phyloP scores from a whole-genome alignment of 2,113 vertebrate genomes.

The Prionailurus bengalensis region DNA sequence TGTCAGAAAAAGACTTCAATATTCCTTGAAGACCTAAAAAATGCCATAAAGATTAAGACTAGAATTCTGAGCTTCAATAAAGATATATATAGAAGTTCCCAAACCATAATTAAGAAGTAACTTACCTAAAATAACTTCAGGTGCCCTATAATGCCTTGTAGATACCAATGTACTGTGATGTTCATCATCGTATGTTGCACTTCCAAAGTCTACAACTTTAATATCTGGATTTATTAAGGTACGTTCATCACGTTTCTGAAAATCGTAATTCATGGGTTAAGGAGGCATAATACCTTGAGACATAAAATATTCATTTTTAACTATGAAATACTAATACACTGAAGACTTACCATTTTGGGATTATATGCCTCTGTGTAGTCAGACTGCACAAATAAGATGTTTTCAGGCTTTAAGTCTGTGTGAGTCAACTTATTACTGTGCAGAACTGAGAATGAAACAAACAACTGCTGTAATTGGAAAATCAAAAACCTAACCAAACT shows the following conservation, averaged over 20 bases:
- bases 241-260: constrained; percentile 92
- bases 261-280: not conserved
- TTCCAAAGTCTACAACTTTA: constrained; percentile 94
- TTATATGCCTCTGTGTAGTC: constrained; percentile 92
- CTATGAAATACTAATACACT: not conserved
- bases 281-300: not conserved
- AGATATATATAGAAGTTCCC: not conserved
- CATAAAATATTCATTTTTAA: not conserved
- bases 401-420: constrained; percentile 96
- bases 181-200: constrained; percentile 92
- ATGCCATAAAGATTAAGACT: not conserved
- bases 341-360: constrained; percentile 87
- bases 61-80: not conserved
- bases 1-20: not conserved
- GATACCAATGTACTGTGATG: constrained; percentile 93
- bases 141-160: constrained; percentile 93
- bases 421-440: constrained; percentile 95
- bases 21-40: not conserved
- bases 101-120: not conserved
- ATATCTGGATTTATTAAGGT: constrained; percentile 91
- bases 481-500: not conserved
- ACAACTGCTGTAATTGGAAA: not conserved
- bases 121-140: constrained; percentile 94
- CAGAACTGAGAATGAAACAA: constrained; percentile 88
- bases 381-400: constrained; percentile 94